A percentile compares a stretch with the other conserved stretches of the same genome.
These are phyloP conservation scores for Danio rerio DNA, from an alignment of 2,113 vertebrate species.

Conservation along the genomic window DNA sequence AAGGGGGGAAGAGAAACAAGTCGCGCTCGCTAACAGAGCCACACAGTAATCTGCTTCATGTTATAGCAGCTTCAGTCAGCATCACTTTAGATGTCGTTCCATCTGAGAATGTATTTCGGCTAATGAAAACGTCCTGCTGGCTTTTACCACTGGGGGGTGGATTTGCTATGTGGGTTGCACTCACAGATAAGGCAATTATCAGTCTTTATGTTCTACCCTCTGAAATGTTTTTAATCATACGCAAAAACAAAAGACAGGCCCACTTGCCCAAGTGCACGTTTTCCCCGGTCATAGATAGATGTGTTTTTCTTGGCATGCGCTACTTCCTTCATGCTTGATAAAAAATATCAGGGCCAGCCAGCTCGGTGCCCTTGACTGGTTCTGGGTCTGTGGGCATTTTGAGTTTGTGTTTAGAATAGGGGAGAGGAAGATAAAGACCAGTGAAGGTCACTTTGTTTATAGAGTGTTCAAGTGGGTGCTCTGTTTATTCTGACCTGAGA, in stretches of 20 bases:
- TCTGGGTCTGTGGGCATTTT: conserved; percentile 39
- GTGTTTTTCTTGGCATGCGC: conserved; percentile 59
- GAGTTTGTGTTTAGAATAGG: conserved; percentile 50
- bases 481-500: neutral
- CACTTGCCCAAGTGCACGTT: conserved; percentile 20
- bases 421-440: conserved; percentile 37
- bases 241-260: conserved; percentile 39
- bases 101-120: conserved; percentile 22
- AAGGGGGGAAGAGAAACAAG: conserved; percentile 6
- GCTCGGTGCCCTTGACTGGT: conserved; percentile 59
- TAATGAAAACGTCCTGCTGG: conserved; percentile 28
- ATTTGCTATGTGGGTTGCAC: conserved; percentile 21
- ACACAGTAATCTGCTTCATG: conserved; percentile 18
- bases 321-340: conserved; percentile 66
- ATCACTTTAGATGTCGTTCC: neutral
- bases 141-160: conserved; percentile 20
- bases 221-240: conserved; percentile 33
- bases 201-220: conserved; percentile 4
- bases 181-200: conserved; percentile 29
- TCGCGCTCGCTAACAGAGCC: neutral
- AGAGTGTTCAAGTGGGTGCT: neutral
- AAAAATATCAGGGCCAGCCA: conserved; percentile 54
- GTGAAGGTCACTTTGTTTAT: conserved; percentile 17
- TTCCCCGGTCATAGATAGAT: conserved; percentile 40
- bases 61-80: conserved; percentile 25